Evolutionary conservation across 2,113 vertebrate species (phyloP), one percentile per base, ranked within the genome.

Genomic region (Gasterosteus nipponicus): DNA sequence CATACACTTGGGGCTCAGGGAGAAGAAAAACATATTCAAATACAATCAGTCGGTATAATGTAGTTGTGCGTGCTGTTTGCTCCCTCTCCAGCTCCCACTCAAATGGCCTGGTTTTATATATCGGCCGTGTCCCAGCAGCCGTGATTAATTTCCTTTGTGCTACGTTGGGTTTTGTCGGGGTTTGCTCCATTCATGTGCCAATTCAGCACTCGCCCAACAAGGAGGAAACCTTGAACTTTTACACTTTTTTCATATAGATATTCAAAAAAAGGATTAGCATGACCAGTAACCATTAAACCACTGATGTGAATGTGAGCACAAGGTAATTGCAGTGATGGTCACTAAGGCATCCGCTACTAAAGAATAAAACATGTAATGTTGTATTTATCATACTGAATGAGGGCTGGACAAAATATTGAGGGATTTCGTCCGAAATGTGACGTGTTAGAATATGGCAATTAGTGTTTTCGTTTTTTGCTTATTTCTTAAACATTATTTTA

Each of bases 111-210:
- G 19, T 85, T 83, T 89, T 73, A 56, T 58, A 56, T 58, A 58
- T 65, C 75, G 56, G 59, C 60, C 39, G 26, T 44, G 69, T 73
- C 60, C 31, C 83, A 83, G 68, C 72, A 69, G 57, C 49, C 64
- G 57, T 74, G 76, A 83, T 83, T 83, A 56, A 83, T 80, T 76
- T 49, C 62, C 69, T 78, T 80, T 82, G 64, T 51, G 49, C 73
- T 80, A 73, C 70, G 49, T n/a, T 73, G 61, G 69, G 46, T 61
- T 71, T 73, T 59, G 44, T 76, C 72, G 77, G 51, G 58, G 70
- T 62, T 46, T 7, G 74, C 35, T 26, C 71, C 46, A 78, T 78
- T 81, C n/a, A 77, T 82, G 75, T 42, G 59, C 70, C 51, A 57
- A 12, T 42, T n/a, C 0, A 60, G 42, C 22, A 15, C 35, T 68